Base-by-base conservation (phyloP, 2,888 invertebrate species). In the Noctua fimbriata region DNA sequence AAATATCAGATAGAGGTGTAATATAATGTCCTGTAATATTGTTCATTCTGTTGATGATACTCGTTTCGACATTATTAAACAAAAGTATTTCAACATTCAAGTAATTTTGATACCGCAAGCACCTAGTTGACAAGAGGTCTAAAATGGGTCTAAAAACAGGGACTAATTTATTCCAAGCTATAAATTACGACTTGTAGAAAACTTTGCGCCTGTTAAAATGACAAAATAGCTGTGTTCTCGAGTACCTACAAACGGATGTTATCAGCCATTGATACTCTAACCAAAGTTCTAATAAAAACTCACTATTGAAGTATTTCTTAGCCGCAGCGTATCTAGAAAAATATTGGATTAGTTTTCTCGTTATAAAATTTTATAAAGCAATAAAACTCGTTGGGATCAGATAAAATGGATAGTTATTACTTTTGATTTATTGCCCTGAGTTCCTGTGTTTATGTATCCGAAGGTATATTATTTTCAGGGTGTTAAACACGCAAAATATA, bases 261-360 rank as follows among this genome's bases (percentile, higher is more conserved):
- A 75, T 66, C 24, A 81, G 63, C 44, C 58, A 66, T 41, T 58
- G n/a, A 21, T 73, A 60, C 18, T 67, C 24, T 18, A 32, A 47
- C 63, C 28, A 66, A 41, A 28, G 63, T 32, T 69, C 47, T 76
- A 44, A 81, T 71, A 69, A 71, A 71, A 79, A 79, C 76, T 74
- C 44, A 65, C 69, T 21, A 69, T 49, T 73, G 73, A 79, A 78
- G 66, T 79, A 80, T 78, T 82, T 70, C 82, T 83, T 72, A 71
- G 66, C 78, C 55, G 66, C 67, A 47, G 69, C 67, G 69, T 82
- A 69, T 82, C 88, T 84, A 78, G 78, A 73, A 86, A 87, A 84
- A 88, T 88, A 88, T 86, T 88, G 81, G 86, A 82, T 82, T 88
- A 88, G 84, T 88, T 88, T 88, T 83, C 88, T 88, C 88, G 84